Percentiles rank a stretch among this genome's conserved stretches.
Conservation (phyloP, 2,113 vertebrate genomes). For the Eulacestoma nigropectus region DNA sequence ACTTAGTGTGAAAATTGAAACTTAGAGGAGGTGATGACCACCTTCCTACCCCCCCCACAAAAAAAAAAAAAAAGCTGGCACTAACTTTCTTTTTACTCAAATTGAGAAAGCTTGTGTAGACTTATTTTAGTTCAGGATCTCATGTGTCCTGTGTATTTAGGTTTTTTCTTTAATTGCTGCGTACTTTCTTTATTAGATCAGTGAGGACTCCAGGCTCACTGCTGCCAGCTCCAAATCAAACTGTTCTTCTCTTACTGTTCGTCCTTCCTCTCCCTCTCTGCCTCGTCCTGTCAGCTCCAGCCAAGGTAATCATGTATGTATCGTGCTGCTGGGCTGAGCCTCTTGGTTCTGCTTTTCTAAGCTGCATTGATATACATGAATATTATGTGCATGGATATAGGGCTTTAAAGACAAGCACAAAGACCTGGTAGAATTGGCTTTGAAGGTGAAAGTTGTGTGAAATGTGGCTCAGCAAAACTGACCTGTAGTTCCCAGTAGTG, state of each 20-base stretch:
- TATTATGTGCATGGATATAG: conserved; percentile 4
- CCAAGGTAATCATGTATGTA: conserved; percentile 95
- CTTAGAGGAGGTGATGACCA: neutral
- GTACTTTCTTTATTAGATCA: conserved; percentile 83
- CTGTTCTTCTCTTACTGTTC: conserved; percentile 71
- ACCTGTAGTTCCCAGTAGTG: neutral
- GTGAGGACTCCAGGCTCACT: conserved; percentile 84
- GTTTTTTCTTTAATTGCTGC: conserved; percentile 47
- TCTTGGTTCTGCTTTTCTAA: conserved; percentile 64
- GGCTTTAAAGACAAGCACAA: neutral
- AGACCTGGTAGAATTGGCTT: neutral
- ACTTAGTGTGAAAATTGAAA: neutral
- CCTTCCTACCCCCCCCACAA: accelerated
- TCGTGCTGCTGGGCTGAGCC: conserved; percentile 74
- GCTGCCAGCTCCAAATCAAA: conserved; percentile 74
- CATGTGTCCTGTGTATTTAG: neutral
- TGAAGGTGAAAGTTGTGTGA: neutral
- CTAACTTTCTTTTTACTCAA: neutral
- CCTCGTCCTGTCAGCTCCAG: conserved; percentile 87
- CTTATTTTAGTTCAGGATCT: neutral
- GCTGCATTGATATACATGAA: conserved; percentile 68
- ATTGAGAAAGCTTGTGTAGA: neutral
- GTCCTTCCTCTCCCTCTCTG: conserved; percentile 78
- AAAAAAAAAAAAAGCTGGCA: neutral
- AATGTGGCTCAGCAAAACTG: neutral